Conservation (phyloP, 2,797 vertebrate genomes). For the Enoplosus armatus region DNA sequence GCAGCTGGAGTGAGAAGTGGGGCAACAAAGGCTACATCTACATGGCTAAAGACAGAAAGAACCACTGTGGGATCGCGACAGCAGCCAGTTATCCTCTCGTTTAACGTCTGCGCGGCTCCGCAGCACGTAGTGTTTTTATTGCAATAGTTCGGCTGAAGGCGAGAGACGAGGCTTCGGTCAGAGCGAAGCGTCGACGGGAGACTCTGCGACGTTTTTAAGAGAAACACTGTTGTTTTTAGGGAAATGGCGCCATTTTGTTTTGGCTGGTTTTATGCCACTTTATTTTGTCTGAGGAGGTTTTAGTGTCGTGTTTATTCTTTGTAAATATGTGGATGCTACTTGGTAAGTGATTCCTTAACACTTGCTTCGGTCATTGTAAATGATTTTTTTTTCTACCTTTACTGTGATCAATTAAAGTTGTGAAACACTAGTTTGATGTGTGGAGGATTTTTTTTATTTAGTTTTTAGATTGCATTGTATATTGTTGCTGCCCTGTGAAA, state of each 20-base stretch:
- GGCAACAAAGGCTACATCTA: conserved; percentile 91
- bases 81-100: conserved; percentile 93
- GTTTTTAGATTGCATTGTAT: too few species aligned
- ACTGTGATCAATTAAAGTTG: conserved; percentile 80
- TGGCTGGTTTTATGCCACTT: conserved; percentile 65
- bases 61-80: conserved; percentile 96
- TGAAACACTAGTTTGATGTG: conserved; percentile 64
- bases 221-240: conserved; percentile 73
- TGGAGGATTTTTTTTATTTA: neutral
- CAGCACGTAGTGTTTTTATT: conserved; percentile 29
- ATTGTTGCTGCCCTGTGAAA: neutral
- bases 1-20: conserved; percentile 94
- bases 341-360: conserved; percentile 46
- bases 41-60: conserved; percentile 92
- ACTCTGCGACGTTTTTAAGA: conserved; percentile 42
- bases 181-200: conserved; percentile 12
- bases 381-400: conserved; percentile 70
- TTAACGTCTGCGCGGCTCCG: conserved; percentile 62
- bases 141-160: conserved; percentile 32
- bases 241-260: conserved; percentile 64
- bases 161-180: conserved; percentile 11
- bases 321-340: conserved; percentile 81
- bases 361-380: conserved; percentile 70
- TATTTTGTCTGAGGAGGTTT: conserved; percentile 55
- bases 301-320: conserved; percentile 69